These are phyloP conservation scores for Melanitta fusca DNA, from an alignment of 2,797 vertebrate species.

Conservation along the genomic window DNA sequence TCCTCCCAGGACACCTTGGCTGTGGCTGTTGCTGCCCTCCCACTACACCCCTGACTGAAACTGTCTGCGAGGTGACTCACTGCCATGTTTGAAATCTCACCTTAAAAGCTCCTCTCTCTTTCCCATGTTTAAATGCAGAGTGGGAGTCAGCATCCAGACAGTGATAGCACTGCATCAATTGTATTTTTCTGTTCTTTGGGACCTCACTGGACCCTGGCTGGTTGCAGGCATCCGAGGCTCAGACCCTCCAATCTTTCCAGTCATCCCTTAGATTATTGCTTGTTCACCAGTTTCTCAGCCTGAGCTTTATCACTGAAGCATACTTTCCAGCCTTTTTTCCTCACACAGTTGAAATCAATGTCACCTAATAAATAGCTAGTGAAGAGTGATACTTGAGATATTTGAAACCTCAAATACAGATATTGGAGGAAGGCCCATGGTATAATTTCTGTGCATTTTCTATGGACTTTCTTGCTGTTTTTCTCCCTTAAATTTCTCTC, in stretches of 20 bases:
- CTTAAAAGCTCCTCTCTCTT: neutral
- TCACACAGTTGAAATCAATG: neutral
- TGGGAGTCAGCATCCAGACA: neutral
- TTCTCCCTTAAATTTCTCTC: neutral
- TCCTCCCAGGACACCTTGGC: accelerated
- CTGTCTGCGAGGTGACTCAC: constrained; percentile 24
- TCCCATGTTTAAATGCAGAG: constrained; percentile 18
- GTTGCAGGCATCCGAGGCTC: neutral
- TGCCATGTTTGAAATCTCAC: constrained; percentile 12
- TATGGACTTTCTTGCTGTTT: neutral
- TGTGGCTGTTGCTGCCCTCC: neutral
- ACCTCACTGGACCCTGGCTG: neutral
- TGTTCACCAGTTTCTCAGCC: neutral
- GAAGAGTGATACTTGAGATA: neutral
- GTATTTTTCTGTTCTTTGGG: neutral
- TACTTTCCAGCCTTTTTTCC: neutral
- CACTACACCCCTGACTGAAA: neutral
- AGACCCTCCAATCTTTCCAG: neutral
- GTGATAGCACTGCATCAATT: neutral
- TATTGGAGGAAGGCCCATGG: neutral
- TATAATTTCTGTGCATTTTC: neutral
- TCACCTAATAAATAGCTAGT: neutral
- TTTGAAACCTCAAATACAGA: neutral
- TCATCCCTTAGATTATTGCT: neutral
- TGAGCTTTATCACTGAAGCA: neutral